A percentile compares a stretch with the other conserved stretches of the same genome.
Conservation (phyloP, 2,888 invertebrate species). For the Polyploca ridens region DNA sequence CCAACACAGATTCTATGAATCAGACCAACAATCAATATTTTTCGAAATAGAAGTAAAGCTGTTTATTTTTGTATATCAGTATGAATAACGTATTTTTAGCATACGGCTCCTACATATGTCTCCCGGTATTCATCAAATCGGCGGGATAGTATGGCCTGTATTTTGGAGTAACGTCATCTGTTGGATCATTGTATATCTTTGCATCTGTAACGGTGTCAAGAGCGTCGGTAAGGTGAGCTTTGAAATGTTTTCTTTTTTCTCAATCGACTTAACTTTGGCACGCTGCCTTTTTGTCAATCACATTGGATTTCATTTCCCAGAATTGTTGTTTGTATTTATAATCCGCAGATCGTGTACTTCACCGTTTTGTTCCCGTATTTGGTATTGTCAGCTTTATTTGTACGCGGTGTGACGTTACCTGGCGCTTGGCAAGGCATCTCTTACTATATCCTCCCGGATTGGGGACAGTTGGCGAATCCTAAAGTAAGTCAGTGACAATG, state of each 20-base stretch:
- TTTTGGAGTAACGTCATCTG: constrained; percentile 89
- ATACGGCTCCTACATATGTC: constrained; percentile 91
- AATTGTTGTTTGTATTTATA: constrained; percentile 24
- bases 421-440: constrained; percentile 90
- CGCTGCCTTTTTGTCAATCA: constrained; percentile 53
- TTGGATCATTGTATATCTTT: constrained; percentile 93
- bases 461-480: constrained; percentile 89
- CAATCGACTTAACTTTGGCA: constrained; percentile 47
- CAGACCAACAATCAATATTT: background rate
- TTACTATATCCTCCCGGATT: constrained; percentile 92
- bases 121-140: constrained; percentile 88
- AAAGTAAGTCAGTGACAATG: constrained; percentile 79
- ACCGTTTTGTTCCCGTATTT: constrained; percentile 94
- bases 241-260: constrained; percentile 26
- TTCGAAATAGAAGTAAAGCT: constrained; percentile 8
- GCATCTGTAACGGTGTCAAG: constrained; percentile 94
- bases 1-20: constrained; percentile 3
- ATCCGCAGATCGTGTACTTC: constrained; percentile 88
- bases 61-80: constrained; percentile 5
- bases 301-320: constrained; percentile 28
- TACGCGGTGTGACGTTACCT: constrained; percentile 91
- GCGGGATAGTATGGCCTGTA: constrained; percentile 92
- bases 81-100: constrained; percentile 76
- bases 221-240: constrained; percentile 91
- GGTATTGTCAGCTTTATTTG: constrained; percentile 88